Evolutionary conservation across 1,140 invertebrate genomes (phyloP).

Genomic region (Globodera rostochiensis): DNA sequence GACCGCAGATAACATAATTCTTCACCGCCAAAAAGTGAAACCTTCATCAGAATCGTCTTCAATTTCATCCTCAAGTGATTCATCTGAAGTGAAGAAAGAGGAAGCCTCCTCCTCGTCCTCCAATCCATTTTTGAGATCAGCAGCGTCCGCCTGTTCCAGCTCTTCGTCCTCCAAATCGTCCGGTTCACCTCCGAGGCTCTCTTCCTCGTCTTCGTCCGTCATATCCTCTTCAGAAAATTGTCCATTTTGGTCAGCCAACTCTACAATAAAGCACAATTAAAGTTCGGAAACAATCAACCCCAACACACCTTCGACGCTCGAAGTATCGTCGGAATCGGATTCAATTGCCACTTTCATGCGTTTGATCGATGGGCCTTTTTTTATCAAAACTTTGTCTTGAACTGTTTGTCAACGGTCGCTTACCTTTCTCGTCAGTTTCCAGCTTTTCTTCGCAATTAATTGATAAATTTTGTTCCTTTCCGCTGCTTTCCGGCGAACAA

Average conservation of each 20-base stretch:
- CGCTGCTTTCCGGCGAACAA: background rate
- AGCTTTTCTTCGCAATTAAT: background rate
- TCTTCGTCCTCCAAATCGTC: slow-evolving; percentile 29
- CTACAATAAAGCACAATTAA: background rate
- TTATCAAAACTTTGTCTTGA: background rate
- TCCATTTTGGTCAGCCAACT: background rate
- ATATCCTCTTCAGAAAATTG: slow-evolving; percentile 2
- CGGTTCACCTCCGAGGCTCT: background rate
- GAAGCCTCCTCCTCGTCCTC: slow-evolving; percentile 28
- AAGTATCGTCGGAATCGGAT: background rate
- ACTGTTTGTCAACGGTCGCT: background rate
- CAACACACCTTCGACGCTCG: background rate
- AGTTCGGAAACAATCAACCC: background rate
- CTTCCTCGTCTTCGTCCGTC: slow-evolving; percentile 19
- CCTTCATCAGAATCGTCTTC: slow-evolving; percentile 25
- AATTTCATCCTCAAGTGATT: slow-evolving; percentile 34
- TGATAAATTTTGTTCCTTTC: background rate
- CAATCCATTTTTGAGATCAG: background rate
- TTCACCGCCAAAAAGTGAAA: background rate
- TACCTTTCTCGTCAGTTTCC: background rate
- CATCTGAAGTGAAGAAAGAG: slow-evolving; percentile 18
- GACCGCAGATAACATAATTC: background rate
- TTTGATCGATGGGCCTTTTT: background rate
- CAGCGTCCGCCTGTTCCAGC: background rate
- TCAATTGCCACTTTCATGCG: background rate